These are phyloP conservation scores for Ashinkailepas kermadecensis DNA, from an alignment of 2,888 invertebrate species.

Conservation along the genomic window DNA sequence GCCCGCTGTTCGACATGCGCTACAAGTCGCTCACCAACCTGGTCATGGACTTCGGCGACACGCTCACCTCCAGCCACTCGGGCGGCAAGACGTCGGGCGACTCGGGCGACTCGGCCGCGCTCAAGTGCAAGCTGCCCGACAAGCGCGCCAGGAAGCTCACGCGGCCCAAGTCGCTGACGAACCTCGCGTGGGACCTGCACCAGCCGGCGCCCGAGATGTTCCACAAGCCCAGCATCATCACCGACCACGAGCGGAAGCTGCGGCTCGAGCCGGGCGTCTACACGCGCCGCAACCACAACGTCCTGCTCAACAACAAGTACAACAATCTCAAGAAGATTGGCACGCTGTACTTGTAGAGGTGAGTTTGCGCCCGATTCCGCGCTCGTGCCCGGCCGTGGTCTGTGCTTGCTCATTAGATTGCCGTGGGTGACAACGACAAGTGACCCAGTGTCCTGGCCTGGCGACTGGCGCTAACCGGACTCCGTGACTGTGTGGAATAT, in stretches of 20 bases:
- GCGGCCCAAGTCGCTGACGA: constrained; percentile 75
- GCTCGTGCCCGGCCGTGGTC: too few relatives aligned
- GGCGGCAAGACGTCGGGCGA: constrained; percentile 79
- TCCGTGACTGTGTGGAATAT: too few relatives aligned
- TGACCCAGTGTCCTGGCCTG: too few relatives aligned
- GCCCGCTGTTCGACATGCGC: constrained; percentile 65
- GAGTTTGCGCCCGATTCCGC: not conserved
- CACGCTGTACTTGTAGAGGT: constrained; percentile 49
- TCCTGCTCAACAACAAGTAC: constrained; percentile 46
- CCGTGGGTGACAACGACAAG: too few relatives aligned
- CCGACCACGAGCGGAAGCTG: constrained; percentile 31
- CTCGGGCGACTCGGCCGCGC: constrained; percentile 54
- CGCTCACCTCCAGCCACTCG: constrained; percentile 81
- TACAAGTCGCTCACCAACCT: constrained; percentile 45
- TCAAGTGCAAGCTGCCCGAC: constrained; percentile 56
- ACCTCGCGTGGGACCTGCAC: constrained; percentile 55
- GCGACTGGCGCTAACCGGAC: too few relatives aligned
- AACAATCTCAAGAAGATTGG: constrained; percentile 52
- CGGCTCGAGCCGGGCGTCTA: constrained; percentile 45
- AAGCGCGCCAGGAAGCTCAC: constrained; percentile 67
- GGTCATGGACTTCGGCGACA: constrained; percentile 60
- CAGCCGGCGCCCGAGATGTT: constrained; percentile 38
- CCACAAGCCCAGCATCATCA: constrained; percentile 29
- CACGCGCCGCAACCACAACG: constrained; percentile 49
- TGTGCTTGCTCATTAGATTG: too few relatives aligned